A percentile compares a stretch with the other conserved stretches of the same genome.
Evolutionary conservation across 1,140 invertebrate genomes (phyloP).

Genomic region (Thaumatotibia leucotreta): DNA sequence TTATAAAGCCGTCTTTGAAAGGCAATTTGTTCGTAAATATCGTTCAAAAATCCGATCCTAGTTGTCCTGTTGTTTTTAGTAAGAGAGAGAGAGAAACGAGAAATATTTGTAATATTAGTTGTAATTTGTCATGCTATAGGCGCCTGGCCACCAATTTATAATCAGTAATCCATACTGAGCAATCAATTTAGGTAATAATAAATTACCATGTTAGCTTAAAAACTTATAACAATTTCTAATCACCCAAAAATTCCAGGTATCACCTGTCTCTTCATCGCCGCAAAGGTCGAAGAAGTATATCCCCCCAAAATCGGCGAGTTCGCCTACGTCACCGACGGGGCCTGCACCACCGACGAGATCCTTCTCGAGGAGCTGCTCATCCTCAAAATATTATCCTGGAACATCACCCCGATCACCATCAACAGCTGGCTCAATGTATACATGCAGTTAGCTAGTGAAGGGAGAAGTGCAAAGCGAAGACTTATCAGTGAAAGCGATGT

Average conservation of each 20-base stretch:
- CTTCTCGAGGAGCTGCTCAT: slow-evolving; percentile 93
- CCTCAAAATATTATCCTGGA: slow-evolving; percentile 94
- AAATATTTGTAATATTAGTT: too few relatives aligned
- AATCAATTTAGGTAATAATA: too few relatives aligned
- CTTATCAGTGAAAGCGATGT: slow-evolving; percentile 57
- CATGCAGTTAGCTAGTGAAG: slow-evolving; percentile 87
- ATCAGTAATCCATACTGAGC: neutral
- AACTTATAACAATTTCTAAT: too few relatives aligned
- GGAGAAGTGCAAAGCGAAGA: slow-evolving; percentile 51
- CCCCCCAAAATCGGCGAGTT: slow-evolving; percentile 97
- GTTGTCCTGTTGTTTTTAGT: too few relatives aligned
- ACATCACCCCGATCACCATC: slow-evolving; percentile 92
- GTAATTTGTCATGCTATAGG: too few relatives aligned
- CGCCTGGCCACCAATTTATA: too few relatives aligned
- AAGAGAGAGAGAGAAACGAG: too few relatives aligned
- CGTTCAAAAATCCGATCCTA: too few relatives aligned
- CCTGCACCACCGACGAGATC: slow-evolving; percentile 94
- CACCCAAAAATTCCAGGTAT: slow-evolving; percentile 81
- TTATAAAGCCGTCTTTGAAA: too few relatives aligned
- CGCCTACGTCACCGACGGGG: slow-evolving; percentile 98
- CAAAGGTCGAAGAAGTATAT: slow-evolving; percentile 99
- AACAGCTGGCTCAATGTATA: slow-evolving; percentile 95
- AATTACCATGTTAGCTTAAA: too few relatives aligned
- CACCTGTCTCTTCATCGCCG: slow-evolving; percentile 96
- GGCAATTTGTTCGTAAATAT: too few relatives aligned